These are phyloP conservation scores for Lycocerus yunnanus DNA, from an alignment of 2,888 invertebrate genomes.

Conservation along the genomic window DNA sequence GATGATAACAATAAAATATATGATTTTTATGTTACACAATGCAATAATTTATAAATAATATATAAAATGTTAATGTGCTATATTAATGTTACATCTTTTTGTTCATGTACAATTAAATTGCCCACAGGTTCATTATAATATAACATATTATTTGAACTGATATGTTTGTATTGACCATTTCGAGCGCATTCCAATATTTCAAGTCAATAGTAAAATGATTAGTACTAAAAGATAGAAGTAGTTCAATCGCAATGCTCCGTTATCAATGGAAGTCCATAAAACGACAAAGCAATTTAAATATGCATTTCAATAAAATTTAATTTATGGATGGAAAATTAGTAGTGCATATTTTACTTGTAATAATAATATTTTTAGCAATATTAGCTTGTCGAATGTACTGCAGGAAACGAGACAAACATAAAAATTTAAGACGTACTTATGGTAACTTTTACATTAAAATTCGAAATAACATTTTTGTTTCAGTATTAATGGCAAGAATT, in stretches of 20 bases:
- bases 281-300: not conserved
- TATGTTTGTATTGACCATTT: conserved; percentile 4
- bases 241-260: not conserved
- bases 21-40: not conserved
- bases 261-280: not conserved
- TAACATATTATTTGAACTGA: not conserved
- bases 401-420: conserved; percentile 15
- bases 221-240: not conserved
- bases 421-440: conserved; percentile 13
- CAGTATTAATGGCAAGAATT: conserved; percentile 15
- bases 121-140: not conserved
- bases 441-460: not conserved
- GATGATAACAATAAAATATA: not conserved
- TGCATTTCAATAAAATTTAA: conserved; percentile 1
- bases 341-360: conserved; percentile 10
- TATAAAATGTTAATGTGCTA: not conserved
- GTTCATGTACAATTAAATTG: not conserved
- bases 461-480: not conserved
- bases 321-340: conserved; percentile 23
- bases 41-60: not conserved
- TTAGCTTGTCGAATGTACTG: conserved; percentile 20
- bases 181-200: not conserved
- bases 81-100: not conserved
- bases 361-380: conserved; percentile 15
- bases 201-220: conserved; percentile 3